Base-by-base conservation (phyloP, 2,113 vertebrate species). In the Centropristis striata region DNA sequence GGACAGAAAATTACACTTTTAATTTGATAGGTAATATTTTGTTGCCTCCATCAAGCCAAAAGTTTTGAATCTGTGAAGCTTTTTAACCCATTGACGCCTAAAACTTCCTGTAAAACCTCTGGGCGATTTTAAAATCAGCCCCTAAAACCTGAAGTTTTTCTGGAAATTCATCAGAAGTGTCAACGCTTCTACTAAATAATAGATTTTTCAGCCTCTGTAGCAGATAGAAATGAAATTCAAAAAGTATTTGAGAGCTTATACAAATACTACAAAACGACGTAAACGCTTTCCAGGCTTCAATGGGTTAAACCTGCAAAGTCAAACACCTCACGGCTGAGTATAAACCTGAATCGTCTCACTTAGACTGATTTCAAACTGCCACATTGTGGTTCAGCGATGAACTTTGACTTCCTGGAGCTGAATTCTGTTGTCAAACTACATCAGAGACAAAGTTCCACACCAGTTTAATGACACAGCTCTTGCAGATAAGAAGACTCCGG, bases 401-500 rank as follows among this genome's bases (percentile, higher is more conserved):
- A 23, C 66, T 53, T 47, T 57, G 23, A 46, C 49, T 61, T 28
- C 14, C 41, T 42, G 18, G 53, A 53, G 68, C 66, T 59, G 44
- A 51, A 37, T 49, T 49, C 1, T 47, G 8, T 14, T 74, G 49
- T 61, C 51, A 64, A 57, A 71, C 28, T 8, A 32, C 16, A 15
- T 60, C 49, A 47, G 47, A 61, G 47, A 58, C 16, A 28, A 59
- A 78, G 32, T 49, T 42, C 14, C 23, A 28, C 18, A 44, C 2
- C 5, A 21, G 27, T 32, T 27, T 28, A 14, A 25, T 25, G 53
- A 63, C 5, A 10, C 66, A 71, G 74, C 37, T 59, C 37, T n/a
- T 41, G 21, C 21, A 59, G 70, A 47, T 50, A 36, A 20, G 59
- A 36, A 20, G 59, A 77, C 25, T 68, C 47, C 16, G 32, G 57